Conservation (phyloP, 2,888 invertebrate species). For the Tenthredo mesomela region DNA sequence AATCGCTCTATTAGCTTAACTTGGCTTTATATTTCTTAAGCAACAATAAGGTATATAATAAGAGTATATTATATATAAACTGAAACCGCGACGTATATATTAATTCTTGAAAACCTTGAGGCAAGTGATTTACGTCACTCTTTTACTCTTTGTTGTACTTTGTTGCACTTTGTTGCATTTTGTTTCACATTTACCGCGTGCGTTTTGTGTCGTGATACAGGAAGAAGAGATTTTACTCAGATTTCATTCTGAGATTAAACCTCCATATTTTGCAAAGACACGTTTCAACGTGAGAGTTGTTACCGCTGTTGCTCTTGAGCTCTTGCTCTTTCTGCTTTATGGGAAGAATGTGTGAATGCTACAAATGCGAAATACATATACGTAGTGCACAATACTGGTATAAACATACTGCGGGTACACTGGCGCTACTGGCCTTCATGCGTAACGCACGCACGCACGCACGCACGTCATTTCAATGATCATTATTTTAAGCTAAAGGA, state of each 20-base stretch:
- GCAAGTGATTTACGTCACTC: no score
- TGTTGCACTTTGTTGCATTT: neutral
- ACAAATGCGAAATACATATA: neutral
- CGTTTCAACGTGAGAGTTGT: constrained; percentile 37
- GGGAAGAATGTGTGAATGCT: constrained; percentile 28
- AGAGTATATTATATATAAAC: neutral
- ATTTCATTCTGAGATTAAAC: constrained; percentile 45
- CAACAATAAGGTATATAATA: neutral
- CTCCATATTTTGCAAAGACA: constrained; percentile 46
- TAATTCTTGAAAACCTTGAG: neutral
- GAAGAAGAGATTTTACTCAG: constrained; percentile 40
- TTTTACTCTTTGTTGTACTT: neutral
- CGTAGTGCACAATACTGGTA: neutral
- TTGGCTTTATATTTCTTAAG: neutral
- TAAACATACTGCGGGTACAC: neutral
- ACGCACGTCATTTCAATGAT: neutral
- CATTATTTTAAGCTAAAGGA: constrained; percentile 21
- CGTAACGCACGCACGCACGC: constrained; percentile 24
- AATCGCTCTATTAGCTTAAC: constrained; percentile 28
- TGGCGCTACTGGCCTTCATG: neutral
- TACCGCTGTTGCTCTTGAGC: neutral
- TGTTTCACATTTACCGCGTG: constrained; percentile 22
- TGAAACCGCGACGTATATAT: neutral
- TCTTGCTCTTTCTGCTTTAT: neutral
- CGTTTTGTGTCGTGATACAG: neutral